Base-by-base conservation (phyloP, 2,797 vertebrate genomes). In the Potorous gilbertii region DNA sequence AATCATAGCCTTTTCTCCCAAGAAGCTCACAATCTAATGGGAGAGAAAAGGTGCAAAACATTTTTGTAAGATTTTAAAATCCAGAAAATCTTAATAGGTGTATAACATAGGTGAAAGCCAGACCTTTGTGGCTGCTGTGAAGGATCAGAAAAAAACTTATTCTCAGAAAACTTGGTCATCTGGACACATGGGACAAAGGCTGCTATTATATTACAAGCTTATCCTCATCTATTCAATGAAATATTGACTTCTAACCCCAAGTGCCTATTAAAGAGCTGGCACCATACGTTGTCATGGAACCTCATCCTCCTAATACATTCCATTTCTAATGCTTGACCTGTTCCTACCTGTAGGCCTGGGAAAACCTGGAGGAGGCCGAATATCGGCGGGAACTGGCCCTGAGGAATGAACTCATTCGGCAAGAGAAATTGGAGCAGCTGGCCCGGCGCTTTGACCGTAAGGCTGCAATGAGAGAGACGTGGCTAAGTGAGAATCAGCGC, bases 401-500 rank as follows among this genome's bases (percentile, higher is more conserved):
- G 96, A 99, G 99, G 95, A 99, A 99, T 0, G 99, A 99, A 98
- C 99, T 99, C 95, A 99, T 99, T 97, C 98, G 99, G 46, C 99
- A 99, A 98, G 99, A 99, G 99, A 99, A 99, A 98, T 98, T 99
- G 97, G 99, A 99, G 96, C 99, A 99, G 99, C 98, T 99, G 98
- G 99, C 99, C 0, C 99, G 99, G 52, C 99, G 99, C 94, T 99
- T 99, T 0, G 99, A 99, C 98, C 99, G 99, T 94, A 99, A 99
- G 97, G 99, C 99, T 0, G 99, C 99, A 97, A 99, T 99, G 99
- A 98, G 99, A 97, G 99, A 99, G 98, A 99, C 99, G 0, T 99
- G 99, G 99, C 99, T 99, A n/a, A 98, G 97, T 0, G 99, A 99
- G 98, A 99, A 99, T 98, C 99, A 99, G 98, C 99, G 99, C 93